Evolutionary conservation across 2,888 invertebrate species (phyloP), one percentile per base, ranked within the genome.

Genomic region (Lochmaea capreae): DNA sequence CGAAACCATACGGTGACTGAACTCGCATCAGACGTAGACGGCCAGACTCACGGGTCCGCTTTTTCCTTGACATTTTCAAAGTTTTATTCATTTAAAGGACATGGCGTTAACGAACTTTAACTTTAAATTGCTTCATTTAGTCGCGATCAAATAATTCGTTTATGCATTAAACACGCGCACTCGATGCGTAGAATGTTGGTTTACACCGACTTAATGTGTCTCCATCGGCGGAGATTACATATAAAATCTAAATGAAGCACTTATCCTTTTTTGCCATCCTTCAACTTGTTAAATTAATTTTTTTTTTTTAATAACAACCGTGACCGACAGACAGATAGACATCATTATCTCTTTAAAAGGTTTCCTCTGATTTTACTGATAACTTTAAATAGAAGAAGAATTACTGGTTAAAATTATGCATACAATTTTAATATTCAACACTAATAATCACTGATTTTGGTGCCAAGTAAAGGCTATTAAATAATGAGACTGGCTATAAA

Each of bases 31-130:
- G 62, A 67, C 67, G 72, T 43, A 72, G 71, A 71, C 68, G 69
- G 42, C 57, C 72, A 75, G 72, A 72, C 75, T 72, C 46, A 61
- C 49, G 49, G 62, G 52, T 65, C 65, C 42, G 71, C 66, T 72
- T 67, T 72, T 72, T 72, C 61, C 62, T 72, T 11, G 66, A 11
- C 72, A 46, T 59, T 75, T 74, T 65, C 63, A 46, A 33, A 5
- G 52, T 59, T 59, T 71, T 74, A 71, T 71, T 65, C 67, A 65
- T 74, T 71, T 68, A 74, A 74, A 65, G 63, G 73, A 73, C 61
- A 69, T 22, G 22, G 42, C 46, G 63, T 67, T 71, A 68, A 66
- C 61, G 71, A 67, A 74, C 74, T 74, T 71, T 62, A 70, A 63
- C 63, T 42, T 42, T 54, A 69, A 46, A 46, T 74, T 49, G 39